Evolutionary conservation across 1,140 invertebrate species (phyloP), one percentile per base, ranked within the genome.

Genomic region (Drosophila parabipectinata): DNA sequence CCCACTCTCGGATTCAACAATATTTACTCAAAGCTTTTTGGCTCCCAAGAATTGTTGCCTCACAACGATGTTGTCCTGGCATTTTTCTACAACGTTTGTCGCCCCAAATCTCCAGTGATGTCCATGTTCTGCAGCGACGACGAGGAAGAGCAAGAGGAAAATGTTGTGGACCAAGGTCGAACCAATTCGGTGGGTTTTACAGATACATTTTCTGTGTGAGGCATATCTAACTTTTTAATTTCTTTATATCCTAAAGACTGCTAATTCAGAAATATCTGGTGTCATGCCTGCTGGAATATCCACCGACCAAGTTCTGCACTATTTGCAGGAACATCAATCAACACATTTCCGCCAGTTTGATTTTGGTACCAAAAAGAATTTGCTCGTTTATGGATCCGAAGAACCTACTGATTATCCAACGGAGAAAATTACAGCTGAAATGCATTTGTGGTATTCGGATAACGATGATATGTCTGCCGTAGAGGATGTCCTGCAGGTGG

Each of bases 261-360:
- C 72, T 1, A 12, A 9, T 96, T 0, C 95, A 95, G 54, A 92
- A 95, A 18, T 93, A 93, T 12, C 12, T 18, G 60, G 34, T 0
- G 96, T 96, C 69, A 92, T 93, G 45, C 97, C 97, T 0, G 94
- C 95, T 9, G 96, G 96, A 9, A 94, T 95, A 0, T 96, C 96
- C 0, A 93, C 94, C 26, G 94, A 95, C 77, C 96, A 97, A 79
- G 79, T 97, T 0, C 91, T 95, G 1, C 95, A 96, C 80, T 96
- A 93, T 75, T 93, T 93, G 6, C 95, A 95, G 80, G 93, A 92
- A n/a, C 90, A 93, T 10, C 78, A 93, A 21, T 92, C 88, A 0
- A 90, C 81, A 3, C 88, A 91, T 1, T 93, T 93, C 18, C 78
- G 79, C 0, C 74, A 89, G 30, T 93, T 83, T 15, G 92, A 93